Evolutionary conservation across 2,797 vertebrate species (phyloP).

Genomic region (Pterois miles): DNA sequence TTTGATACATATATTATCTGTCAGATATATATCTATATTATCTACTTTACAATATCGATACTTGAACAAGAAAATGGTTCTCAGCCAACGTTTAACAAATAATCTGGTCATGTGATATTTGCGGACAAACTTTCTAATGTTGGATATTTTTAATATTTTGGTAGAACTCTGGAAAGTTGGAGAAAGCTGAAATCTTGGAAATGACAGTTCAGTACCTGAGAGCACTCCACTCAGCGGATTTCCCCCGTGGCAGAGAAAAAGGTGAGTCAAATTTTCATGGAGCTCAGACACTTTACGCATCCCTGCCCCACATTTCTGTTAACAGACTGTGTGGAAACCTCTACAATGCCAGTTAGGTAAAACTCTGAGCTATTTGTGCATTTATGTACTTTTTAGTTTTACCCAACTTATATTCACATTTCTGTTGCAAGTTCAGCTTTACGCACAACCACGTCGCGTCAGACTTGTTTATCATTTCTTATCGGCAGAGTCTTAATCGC

Average conservation of each 20-base stretch:
- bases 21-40: not conserved
- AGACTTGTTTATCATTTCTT: not conserved
- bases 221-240: conserved; percentile 94
- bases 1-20: not conserved
- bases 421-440: conserved; percentile 3
- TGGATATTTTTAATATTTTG: not conserved
- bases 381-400: not conserved
- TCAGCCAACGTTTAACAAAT: not conserved
- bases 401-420: not conserved
- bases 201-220: conserved; percentile 98
- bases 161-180: conserved; percentile 96
- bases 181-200: conserved; percentile 98
- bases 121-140: not conserved
- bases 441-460: not conserved
- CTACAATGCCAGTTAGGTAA: fast-evolving
- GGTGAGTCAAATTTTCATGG: conserved; percentile 75
- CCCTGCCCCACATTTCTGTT: not conserved
- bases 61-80: not conserved
- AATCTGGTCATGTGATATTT: not conserved
- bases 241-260: conserved; percentile 95
- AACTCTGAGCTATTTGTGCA: not conserved
- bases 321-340: not conserved
- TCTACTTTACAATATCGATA: not conserved
- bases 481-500: not conserved
- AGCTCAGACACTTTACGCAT: conserved; percentile 31